Conservation (phyloP, 2,888 invertebrate species). For the Dione juno region DNA sequence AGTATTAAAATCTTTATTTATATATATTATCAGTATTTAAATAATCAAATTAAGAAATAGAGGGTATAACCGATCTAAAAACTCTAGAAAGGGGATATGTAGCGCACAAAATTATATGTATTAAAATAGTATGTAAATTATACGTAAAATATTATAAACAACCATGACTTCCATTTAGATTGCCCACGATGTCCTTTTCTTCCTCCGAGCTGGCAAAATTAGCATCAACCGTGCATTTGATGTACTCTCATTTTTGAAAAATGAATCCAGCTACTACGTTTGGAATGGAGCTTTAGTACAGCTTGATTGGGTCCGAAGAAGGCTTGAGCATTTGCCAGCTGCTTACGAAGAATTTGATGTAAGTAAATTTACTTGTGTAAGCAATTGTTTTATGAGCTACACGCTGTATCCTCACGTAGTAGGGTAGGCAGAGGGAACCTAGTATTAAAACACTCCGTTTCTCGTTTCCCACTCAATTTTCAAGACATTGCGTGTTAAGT, state of each 20-base stretch:
- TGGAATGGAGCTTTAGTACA: constrained; percentile 87
- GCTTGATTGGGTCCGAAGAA: constrained; percentile 76
- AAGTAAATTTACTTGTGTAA: constrained; percentile 48
- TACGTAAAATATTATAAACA: neutral
- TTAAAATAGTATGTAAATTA: neutral
- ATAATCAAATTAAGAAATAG: no score
- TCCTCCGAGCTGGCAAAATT: constrained; percentile 85
- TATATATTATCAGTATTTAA: no score
- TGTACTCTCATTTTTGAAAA: constrained; percentile 86
- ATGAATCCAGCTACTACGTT: constrained; percentile 89
- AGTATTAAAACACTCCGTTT: no score
- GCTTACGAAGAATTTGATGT: constrained; percentile 64
- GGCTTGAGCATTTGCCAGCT: constrained; percentile 66
- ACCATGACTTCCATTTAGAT: constrained; percentile 64
- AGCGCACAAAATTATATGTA: no score
- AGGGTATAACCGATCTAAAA: no score
- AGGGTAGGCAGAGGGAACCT: no score
- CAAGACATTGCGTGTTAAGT: no score
- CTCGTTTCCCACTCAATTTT: no score
- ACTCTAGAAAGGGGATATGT: no score
- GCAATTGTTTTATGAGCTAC: no score
- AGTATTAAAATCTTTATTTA: no score
- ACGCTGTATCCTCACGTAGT: no score
- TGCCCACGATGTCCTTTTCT: constrained; percentile 89
- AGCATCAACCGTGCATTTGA: constrained; percentile 83